A percentile compares a stretch with the other conserved stretches of the same genome.
phyloP scores from a whole-genome alignment of 1,140 invertebrate genomes.

The Bombus waltoni region DNA sequence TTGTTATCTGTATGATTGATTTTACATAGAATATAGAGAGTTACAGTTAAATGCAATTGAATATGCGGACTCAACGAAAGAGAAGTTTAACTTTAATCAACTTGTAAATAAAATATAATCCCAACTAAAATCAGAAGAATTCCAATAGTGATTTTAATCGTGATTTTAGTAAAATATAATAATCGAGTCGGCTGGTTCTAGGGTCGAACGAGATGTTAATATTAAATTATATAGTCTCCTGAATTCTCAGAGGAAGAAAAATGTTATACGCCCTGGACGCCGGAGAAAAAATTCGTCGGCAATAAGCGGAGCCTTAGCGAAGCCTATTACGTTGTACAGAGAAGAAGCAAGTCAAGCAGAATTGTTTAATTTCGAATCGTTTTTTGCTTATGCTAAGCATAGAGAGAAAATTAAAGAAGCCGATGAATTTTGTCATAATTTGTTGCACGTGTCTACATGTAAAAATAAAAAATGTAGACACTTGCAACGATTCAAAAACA shows the following conservation, averaged over 20 bases:
- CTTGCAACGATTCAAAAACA: slow-evolving; percentile 44
- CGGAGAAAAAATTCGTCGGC: slow-evolving; percentile 52
- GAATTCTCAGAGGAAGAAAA: slow-evolving; percentile 27
- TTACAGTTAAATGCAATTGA: neutral
- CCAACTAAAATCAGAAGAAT: neutral
- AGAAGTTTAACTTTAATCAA: slow-evolving; percentile 5
- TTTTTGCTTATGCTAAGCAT: slow-evolving; percentile 58
- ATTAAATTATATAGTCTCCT: slow-evolving; percentile 40
- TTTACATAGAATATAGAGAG: slow-evolving; percentile 11
- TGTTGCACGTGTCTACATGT: slow-evolving; percentile 32
- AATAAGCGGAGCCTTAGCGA: slow-evolving; percentile 77
- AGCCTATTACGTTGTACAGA: slow-evolving; percentile 80
- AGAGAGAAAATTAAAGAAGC: slow-evolving; percentile 25
- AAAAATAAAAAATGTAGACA: slow-evolving; percentile 8
- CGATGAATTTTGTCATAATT: slow-evolving; percentile 38
- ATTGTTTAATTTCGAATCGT: slow-evolving; percentile 76
- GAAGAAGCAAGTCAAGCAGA: slow-evolving; percentile 50
- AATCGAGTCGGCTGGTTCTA: slow-evolving; percentile 37
- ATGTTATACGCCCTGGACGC: slow-evolving; percentile 30
- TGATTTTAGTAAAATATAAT: slow-evolving; percentile 4
- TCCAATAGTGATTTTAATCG: neutral
- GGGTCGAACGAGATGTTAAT: slow-evolving; percentile 31
- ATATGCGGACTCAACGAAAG: neutral
- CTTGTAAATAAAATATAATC: slow-evolving; percentile 29
- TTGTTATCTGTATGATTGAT: slow-evolving; percentile 39